Evolutionary conservation across 2,888 invertebrate genomes (phyloP), one percentile per base, ranked within the genome.

Genomic region (Pollenia amentaria): DNA sequence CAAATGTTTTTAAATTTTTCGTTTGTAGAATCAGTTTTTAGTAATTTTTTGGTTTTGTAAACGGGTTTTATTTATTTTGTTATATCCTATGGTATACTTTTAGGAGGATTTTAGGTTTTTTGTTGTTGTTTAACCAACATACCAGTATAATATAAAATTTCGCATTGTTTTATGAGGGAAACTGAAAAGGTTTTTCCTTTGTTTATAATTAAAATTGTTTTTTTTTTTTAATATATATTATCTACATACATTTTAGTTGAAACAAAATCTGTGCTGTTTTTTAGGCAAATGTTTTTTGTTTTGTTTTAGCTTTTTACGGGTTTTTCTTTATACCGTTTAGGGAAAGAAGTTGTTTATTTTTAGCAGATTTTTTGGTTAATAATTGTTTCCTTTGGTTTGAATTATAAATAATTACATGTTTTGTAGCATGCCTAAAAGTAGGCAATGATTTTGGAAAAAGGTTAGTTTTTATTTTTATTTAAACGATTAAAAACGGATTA

Each of bases 81-180:
- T n/a, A 64, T 51, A 60, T 82, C 14, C 60, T 42, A 51, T 18
- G 53, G 57, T 60, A 67, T 76, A 67, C 62, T 82, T 69, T 48
- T 48, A 38, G 57, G 12, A 9, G 14, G 60, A 60, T 69, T 57
- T 69, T 18, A n/a, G 57, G 7, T 67, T 57, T 10, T 12, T 57
- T 67, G 14, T 67, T 57, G 16, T n/a, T 57, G 38, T 46, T 46
- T 18, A 48, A 3, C 16, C 21, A 48, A 75, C 48, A 38, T n/a
- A n/a, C 18, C 75, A 64, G 64, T 53, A 42, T 64, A 64, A 76
- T 64, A 64, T 42, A 21, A 38, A 53, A n/a, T 62, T 18, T 40
- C 21, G 18, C 18, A 51, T 72, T 53, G 21, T 53, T 72, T 18
- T 44, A 21, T 53, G 2, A 4, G 10, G 1, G 55, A 3, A 38